phyloP scores from a whole-genome alignment of 1,140 invertebrate genomes.

The Ips typographus region DNA sequence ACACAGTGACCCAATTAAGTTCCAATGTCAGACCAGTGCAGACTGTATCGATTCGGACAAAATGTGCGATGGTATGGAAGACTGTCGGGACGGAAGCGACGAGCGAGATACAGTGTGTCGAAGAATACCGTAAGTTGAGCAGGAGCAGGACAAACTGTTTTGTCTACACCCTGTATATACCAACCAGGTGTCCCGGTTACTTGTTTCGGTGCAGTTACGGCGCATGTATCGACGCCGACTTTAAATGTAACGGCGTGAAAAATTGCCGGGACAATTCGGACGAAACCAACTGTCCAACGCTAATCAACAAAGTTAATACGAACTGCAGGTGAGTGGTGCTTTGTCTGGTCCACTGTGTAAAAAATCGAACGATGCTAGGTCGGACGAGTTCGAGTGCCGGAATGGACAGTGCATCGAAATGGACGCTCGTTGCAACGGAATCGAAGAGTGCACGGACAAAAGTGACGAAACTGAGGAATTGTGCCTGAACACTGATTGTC shows the following conservation, averaged over 20 bases:
- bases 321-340: constrained; percentile 38
- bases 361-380: constrained; percentile 34
- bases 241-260: constrained; percentile 58
- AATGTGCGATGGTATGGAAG: constrained; percentile 59
- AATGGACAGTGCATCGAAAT: constrained; percentile 60
- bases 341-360: neutral
- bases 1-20: constrained; percentile 23
- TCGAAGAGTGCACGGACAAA: constrained; percentile 59
- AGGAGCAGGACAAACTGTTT: constrained; percentile 11
- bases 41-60: constrained; percentile 45
- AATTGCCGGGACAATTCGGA: constrained; percentile 63
- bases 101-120: constrained; percentile 52
- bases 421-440: constrained; percentile 55
- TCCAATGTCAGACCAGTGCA: constrained; percentile 26
- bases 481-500: constrained; percentile 41
- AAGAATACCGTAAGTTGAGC: constrained; percentile 28
- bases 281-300: constrained; percentile 51
- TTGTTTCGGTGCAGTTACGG: constrained; percentile 58
- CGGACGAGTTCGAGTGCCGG: constrained; percentile 55
- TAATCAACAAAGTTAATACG: constrained; percentile 3
- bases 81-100: constrained; percentile 72
- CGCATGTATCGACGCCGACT: constrained; percentile 55
- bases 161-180: too few species aligned
- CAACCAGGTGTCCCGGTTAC: constrained; percentile 43
- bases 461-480: constrained; percentile 62